Conservation (phyloP, 2,888 invertebrate genomes). For the Drosophila lutescens region DNA sequence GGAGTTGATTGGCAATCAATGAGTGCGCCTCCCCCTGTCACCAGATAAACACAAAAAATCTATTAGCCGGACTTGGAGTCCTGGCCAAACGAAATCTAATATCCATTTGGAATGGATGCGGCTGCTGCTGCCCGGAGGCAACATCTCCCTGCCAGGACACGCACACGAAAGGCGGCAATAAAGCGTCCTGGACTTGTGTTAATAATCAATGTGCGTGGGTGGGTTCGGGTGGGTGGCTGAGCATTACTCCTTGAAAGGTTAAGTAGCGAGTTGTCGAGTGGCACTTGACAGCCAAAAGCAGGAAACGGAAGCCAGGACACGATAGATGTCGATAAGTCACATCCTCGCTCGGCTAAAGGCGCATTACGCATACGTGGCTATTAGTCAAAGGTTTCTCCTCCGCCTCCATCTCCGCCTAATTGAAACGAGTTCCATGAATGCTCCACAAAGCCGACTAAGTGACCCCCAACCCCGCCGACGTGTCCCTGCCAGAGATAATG, state of each 20-base stretch:
- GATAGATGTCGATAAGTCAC: conserved; percentile 75
- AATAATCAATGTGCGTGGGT: conserved; percentile 36
- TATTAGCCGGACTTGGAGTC: conserved; percentile 57
- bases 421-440: conserved; percentile 51
- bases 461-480: conserved; percentile 21
- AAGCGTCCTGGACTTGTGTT: conserved; percentile 27
- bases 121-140: conserved; percentile 24
- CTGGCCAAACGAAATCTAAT: conserved; percentile 31
- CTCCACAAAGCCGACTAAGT: conserved; percentile 30
- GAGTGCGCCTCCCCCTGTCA: conserved; percentile 46
- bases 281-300: conserved; percentile 64
- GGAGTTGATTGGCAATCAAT: conserved; percentile 76
- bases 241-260: conserved; percentile 67
- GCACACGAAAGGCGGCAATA: conserved; percentile 43
- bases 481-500: conserved; percentile 46
- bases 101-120: conserved; percentile 34
- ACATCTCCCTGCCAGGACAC: conserved; percentile 27
- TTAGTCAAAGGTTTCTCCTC: conserved; percentile 49
- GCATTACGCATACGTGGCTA: conserved; percentile 58
- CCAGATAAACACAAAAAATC: conserved; percentile 67
- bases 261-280: conserved; percentile 65
- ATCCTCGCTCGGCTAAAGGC: conserved; percentile 46
- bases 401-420: conserved; percentile 44
- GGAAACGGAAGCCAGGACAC: conserved; percentile 74
- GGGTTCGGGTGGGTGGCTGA: not conserved